These are phyloP conservation scores for Coronaproctus castanopsis DNA, from an alignment of 2,888 invertebrate species.

Conservation along the genomic window DNA sequence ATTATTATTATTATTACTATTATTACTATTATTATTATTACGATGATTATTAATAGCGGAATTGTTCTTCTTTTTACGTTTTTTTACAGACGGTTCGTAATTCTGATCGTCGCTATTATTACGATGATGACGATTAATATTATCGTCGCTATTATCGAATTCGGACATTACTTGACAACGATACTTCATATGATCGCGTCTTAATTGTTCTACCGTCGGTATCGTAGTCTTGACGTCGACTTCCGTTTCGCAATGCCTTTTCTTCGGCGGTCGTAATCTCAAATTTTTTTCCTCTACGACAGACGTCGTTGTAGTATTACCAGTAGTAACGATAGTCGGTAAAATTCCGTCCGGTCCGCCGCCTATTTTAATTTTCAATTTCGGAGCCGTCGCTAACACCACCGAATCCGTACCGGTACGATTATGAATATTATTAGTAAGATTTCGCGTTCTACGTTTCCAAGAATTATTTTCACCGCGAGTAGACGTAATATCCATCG, in stretches of 20 bases:
- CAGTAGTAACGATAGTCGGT: constrained; percentile 14
- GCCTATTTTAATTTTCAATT: constrained; percentile 58
- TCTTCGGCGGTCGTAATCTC: constrained; percentile 52
- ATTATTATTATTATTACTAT: no score
- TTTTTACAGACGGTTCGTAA: constrained; percentile 21
- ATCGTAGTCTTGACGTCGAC: constrained; percentile 26
- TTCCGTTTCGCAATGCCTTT: constrained; percentile 36
- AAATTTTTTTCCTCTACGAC: constrained; percentile 29
- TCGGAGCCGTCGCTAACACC: constrained; percentile 32
- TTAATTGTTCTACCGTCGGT: constrained; percentile 54
- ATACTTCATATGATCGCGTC: constrained; percentile 70
- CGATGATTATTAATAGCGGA: no score
- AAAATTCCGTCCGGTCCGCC: constrained; percentile 12
- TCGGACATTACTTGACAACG: constrained; percentile 65
- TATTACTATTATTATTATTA: no score
- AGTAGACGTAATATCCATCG: neutral
- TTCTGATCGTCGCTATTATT: constrained; percentile 20
- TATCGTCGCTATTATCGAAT: constrained; percentile 38
- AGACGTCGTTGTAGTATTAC: constrained; percentile 14
- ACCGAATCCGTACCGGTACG: constrained; percentile 16
- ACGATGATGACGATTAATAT: constrained; percentile 28
- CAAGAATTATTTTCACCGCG: neutral
- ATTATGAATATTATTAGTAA: constrained; percentile 3
- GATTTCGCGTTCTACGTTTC: neutral
- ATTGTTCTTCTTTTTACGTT: constrained; percentile 28